Conservation (phyloP, 2,797 vertebrate genomes). For the Pseudomugil gertrudae region DNA sequence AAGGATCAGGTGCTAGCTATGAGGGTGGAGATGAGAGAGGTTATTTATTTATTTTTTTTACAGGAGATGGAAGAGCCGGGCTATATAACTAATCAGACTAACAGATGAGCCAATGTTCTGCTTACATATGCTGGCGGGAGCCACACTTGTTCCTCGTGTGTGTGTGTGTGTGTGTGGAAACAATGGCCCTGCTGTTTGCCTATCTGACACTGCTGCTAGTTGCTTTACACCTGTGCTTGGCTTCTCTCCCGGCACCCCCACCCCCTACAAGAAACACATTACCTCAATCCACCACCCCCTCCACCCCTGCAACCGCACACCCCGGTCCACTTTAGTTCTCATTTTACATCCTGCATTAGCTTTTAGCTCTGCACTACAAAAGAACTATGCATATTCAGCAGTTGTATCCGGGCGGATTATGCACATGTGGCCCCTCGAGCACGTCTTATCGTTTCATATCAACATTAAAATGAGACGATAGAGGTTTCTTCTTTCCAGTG, state of each 20-base stretch:
- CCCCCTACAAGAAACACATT: slow-evolving; percentile 16
- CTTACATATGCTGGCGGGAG: slow-evolving; percentile 64
- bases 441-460: slow-evolving; percentile 47
- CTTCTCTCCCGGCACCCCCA: slow-evolving; percentile 42
- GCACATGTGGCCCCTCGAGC: slow-evolving; percentile 43
- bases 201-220: slow-evolving; percentile 62
- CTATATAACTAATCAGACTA: slow-evolving; percentile 64
- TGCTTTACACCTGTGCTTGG: slow-evolving; percentile 84
- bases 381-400: slow-evolving; percentile 73
- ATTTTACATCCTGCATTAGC: slow-evolving; percentile 68
- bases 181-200: slow-evolving; percentile 82
- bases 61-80: slow-evolving; percentile 26
- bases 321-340: slow-evolving; percentile 71
- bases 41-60: slow-evolving; percentile 18
- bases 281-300: slow-evolving; percentile 27
- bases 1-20: slow-evolving; percentile 53
- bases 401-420: slow-evolving; percentile 37
- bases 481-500: slow-evolving; percentile 22
- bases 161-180: slow-evolving; percentile 43
- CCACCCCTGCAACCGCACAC: slow-evolving; percentile 28
- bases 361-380: slow-evolving; percentile 62
- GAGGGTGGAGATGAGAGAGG: not conserved
- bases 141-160: slow-evolving; percentile 70
- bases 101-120: slow-evolving; percentile 74
- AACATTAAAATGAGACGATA: slow-evolving; percentile 24